A percentile compares a stretch with the other conserved stretches of the same genome.
phyloP scores from a whole-genome alignment of 2,113 vertebrate species.

The Onychostruthus taczanowskii region DNA sequence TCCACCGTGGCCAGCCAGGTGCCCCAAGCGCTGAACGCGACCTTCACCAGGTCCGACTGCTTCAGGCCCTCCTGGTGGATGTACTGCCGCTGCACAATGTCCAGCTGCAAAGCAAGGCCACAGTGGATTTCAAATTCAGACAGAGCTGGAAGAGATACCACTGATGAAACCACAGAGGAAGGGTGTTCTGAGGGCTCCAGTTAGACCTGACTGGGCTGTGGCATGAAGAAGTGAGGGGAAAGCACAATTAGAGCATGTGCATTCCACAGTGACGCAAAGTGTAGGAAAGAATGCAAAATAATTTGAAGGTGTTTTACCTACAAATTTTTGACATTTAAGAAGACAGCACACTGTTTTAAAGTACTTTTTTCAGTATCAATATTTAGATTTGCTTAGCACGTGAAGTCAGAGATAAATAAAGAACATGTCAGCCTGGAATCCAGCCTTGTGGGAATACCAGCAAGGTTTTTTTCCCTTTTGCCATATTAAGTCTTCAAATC shows the following conservation, averaged over 20 bases:
- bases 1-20: conserved; percentile 92
- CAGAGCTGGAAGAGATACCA: rapidly evolving
- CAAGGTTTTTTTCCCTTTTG: not conserved
- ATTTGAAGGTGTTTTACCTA: not conserved
- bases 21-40: conserved; percentile 77
- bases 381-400: not conserved
- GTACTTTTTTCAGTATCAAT: not conserved
- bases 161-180: not conserved
- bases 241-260: not conserved
- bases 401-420: not conserved
- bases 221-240: not conserved
- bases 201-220: not conserved
- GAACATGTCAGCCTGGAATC: not conserved
- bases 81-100: conserved; percentile 93
- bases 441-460: not conserved
- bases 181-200: not conserved
- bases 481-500: not conserved
- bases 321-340: not conserved
- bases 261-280: not conserved
- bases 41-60: conserved; percentile 85
- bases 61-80: conserved; percentile 82
- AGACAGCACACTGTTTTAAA: not conserved
- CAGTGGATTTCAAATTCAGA: not conserved
- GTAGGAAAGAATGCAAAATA: not conserved
- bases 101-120: conserved; percentile 77